These are phyloP conservation scores for Elephantulus edwardii DNA, from an alignment of 2,113 vertebrate species.

Conservation along the genomic window DNA sequence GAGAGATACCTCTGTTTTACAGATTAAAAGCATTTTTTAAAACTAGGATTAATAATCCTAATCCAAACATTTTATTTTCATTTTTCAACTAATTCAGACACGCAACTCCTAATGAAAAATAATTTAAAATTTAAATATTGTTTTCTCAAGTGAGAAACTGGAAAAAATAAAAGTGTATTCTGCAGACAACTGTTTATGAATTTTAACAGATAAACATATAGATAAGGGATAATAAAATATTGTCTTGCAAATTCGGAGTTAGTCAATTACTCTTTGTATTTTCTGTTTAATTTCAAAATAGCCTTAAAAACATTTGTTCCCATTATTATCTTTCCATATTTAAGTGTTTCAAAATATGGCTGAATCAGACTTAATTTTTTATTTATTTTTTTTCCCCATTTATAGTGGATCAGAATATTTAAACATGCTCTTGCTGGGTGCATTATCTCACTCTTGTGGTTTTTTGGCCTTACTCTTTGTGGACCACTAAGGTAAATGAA, in stretches of 20 bases:
- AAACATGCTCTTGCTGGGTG: constrained; percentile 96
- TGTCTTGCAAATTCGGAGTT: constrained; percentile 24
- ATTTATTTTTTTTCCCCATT: constrained; percentile 77
- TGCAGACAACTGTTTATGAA: constrained; percentile 27
- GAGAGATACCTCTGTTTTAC: constrained; percentile 37
- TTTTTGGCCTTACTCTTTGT: constrained; percentile 98
- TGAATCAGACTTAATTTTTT: constrained; percentile 39
- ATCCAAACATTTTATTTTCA: neutral
- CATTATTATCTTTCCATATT: constrained; percentile 14
- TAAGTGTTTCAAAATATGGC: constrained; percentile 12
- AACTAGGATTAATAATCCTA: neutral
- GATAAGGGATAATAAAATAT: constrained; percentile 6
- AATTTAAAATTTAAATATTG: constrained; percentile 41
- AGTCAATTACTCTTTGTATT: constrained; percentile 4
- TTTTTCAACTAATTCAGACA: constrained; percentile 38
- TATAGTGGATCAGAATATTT: constrained; percentile 96
- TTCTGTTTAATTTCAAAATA: constrained; percentile 34
- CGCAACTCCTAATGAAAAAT: constrained; percentile 22
- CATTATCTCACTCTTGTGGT: constrained; percentile 95
- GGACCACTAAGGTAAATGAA: constrained; percentile 94
- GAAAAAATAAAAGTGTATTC: constrained; percentile 1
- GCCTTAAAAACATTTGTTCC: constrained; percentile 29
- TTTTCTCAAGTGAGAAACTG: constrained; percentile 24
- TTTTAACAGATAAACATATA: constrained; percentile 12
- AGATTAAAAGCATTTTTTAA: neutral